These are phyloP conservation scores for Prenolepis imparis DNA, from an alignment of 2,888 invertebrate species.

Conservation along the genomic window DNA sequence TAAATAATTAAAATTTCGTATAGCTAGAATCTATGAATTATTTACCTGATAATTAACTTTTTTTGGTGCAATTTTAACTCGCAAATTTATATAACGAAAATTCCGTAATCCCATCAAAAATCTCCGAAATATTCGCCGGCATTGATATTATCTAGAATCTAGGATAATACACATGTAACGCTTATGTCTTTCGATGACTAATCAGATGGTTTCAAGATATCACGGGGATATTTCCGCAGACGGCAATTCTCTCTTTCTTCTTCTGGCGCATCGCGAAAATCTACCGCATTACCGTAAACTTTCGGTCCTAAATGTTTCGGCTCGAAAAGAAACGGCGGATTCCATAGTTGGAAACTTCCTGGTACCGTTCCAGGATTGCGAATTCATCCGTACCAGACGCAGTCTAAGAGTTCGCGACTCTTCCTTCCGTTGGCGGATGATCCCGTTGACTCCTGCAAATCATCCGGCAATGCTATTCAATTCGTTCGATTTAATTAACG, in stretches of 20 bases:
- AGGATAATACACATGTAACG: not conserved
- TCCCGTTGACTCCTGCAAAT: constrained; percentile 64
- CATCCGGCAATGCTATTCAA: constrained; percentile 23
- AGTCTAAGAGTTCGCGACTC: constrained; percentile 74
- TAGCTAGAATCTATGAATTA: not conserved
- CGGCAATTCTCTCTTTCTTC: not conserved
- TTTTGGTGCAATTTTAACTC: not conserved
- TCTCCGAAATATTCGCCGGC: not conserved
- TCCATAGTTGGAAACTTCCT: constrained; percentile 60
- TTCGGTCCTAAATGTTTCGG: constrained; percentile 56
- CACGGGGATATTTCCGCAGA: not conserved
- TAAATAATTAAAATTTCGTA: not conserved
- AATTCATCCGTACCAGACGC: constrained; percentile 69
- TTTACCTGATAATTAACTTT: not conserved
- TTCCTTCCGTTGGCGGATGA: constrained; percentile 62
- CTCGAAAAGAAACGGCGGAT: constrained; percentile 53
- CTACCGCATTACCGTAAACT: constrained; percentile 52
- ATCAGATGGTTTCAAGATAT: not conserved
- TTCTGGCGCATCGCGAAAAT: constrained; percentile 26
- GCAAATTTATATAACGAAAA: not conserved
- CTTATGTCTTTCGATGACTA: constrained; percentile 7
- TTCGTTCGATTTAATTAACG: constrained; percentile 32
- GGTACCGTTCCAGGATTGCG: constrained; percentile 74
- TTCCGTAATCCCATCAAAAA: not conserved
- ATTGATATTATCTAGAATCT: not conserved